Base-by-base conservation (phyloP, 2,113 vertebrate genomes). In the Ellobius talpinus region DNA sequence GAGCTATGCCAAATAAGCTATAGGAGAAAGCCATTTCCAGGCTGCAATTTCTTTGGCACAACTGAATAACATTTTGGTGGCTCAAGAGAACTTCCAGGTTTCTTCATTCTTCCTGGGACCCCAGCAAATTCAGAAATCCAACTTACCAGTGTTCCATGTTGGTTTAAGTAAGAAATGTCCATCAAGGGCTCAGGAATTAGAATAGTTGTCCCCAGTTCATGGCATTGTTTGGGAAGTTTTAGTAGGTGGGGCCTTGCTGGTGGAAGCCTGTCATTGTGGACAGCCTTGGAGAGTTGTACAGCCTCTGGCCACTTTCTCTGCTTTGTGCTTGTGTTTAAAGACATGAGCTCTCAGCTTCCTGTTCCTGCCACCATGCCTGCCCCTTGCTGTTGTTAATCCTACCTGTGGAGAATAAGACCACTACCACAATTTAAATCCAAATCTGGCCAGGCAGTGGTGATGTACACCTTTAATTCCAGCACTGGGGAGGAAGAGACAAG, bases 1-100 rank as follows among this genome's bases (percentile, higher is more conserved):
- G 13, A 89, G 84, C 88, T 85, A 91, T 94, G 73, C 19, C 90
- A 95, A 96, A 89, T 95, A 77, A 92, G 74, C 68, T 42, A 42
- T n/a, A 73, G 39, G 81, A 90, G 79, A 92, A 90, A 92, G 52
- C 68, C 82, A 29, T 70, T 89, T 89, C 72, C 81, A 29, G 81
- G 33, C 70, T 78, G n/a, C 58, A 52, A 89, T 23, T 93, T 81
- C 65, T n/a, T 86, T 90, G 78, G 50, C n/a, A 61, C 29, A 17
- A 77, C n/a, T 29, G 74, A n/a, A 29, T 87, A 82, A 79, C 36
- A 90, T 82, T 95, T 89, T 68, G 93, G 33, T 70, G 65, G 29
- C 33, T 92, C 9, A 61, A 82, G 89, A 77, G 55, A 55, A 92
- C 52, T 58, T 33, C 39, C 17, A 87, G 47, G 65, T 72, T 89